Conservation (phyloP, 1,140 invertebrate species). For the Piezodorus guildinii region DNA sequence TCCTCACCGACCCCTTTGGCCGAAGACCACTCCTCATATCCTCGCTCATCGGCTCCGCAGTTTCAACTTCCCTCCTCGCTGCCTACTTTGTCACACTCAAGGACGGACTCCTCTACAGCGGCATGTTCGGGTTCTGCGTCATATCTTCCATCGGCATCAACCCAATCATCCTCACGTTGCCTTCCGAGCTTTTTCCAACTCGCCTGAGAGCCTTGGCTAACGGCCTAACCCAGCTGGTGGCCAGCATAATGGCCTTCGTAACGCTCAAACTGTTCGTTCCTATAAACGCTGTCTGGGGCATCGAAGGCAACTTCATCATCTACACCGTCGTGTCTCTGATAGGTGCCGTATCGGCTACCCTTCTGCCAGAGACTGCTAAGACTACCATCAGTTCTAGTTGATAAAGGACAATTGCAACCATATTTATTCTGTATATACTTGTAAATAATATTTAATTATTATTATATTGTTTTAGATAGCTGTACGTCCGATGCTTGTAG, state of each 20-base stretch:
- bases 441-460: too few species aligned
- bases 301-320: background rate
- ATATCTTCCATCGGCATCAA: background rate
- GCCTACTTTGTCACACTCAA: background rate
- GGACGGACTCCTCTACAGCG: background rate
- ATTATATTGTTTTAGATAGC: too few species aligned
- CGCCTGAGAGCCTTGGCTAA: background rate
- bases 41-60: background rate
- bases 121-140: background rate
- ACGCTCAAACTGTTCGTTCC: background rate
- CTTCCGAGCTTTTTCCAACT: background rate
- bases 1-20: background rate
- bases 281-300: background rate
- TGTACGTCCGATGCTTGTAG: too few species aligned
- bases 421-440: too few species aligned
- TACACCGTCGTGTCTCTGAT: background rate
- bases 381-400: background rate
- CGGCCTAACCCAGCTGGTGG: background rate
- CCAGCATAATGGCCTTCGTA: background rate
- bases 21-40: background rate
- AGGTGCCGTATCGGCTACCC: background rate
- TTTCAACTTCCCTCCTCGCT: background rate
- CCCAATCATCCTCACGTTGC: background rate
- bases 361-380: background rate
- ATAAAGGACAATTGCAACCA: too few species aligned